Percentiles rank a stretch among this genome's conserved stretches.
Conservation (phyloP, 2,113 vertebrate species). For the Heptranchias perlo region DNA sequence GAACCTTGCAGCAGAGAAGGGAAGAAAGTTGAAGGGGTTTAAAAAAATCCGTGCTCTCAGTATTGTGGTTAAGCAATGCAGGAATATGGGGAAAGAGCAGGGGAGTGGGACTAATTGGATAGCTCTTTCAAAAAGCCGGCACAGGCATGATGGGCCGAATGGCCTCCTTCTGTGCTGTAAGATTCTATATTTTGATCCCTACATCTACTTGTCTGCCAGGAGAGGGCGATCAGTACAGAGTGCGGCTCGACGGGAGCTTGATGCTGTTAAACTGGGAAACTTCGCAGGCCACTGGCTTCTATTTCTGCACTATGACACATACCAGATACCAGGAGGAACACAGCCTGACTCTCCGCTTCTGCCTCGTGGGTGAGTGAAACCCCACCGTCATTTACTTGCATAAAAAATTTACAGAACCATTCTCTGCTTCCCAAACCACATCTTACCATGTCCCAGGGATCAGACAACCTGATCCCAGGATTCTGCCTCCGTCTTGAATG, state of each 20-base stretch:
- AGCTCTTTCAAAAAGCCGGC: neutral
- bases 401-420: neutral
- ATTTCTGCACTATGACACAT: neutral
- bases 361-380: slow-evolving; percentile 17
- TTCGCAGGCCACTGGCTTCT: slow-evolving; percentile 7
- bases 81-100: neutral
- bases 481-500: no score
- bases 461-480: no score
- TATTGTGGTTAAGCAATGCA: neutral
- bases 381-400: neutral
- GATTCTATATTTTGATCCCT: neutral
- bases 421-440: neutral
- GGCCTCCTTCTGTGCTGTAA: neutral
- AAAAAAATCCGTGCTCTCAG: neutral
- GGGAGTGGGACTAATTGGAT: neutral
- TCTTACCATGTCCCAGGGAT: neutral
- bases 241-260: slow-evolving; percentile 10
- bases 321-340: neutral
- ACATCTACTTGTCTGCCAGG: slow-evolving; percentile 1
- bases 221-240: slow-evolving; percentile 11
- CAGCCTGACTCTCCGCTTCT: slow-evolving; percentile 5
- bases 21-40: neutral
- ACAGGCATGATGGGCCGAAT: neutral
- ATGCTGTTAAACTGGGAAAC: slow-evolving; percentile 33
- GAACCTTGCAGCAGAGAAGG: neutral